Conservation (phyloP, 2,797 vertebrate genomes). For the Sebastes steindachneri region DNA sequence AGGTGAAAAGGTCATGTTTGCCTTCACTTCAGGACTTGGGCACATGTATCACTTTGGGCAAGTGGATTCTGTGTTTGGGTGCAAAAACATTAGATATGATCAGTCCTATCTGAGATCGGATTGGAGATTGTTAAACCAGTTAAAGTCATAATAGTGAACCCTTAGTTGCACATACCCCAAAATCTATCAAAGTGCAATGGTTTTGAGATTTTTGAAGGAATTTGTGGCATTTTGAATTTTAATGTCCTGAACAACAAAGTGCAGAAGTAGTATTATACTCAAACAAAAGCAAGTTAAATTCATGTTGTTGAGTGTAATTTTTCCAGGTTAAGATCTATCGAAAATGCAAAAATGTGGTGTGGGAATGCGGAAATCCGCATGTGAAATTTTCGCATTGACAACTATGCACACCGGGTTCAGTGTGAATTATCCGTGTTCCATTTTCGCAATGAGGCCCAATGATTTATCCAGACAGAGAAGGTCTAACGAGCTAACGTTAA, state of each 20-base stretch:
- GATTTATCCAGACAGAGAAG: too few species aligned
- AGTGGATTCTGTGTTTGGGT: too few species aligned
- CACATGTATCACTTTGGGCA: too few species aligned
- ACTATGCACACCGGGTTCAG: too few species aligned
- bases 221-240: not conserved
- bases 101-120: not conserved
- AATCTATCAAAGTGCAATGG: not conserved
- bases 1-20: not conserved
- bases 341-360: too few species aligned
- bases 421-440: too few species aligned
- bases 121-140: not conserved
- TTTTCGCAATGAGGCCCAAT: too few species aligned
- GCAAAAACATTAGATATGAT: not conserved
- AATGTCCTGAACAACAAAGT: not conserved
- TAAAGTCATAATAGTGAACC: not conserved
- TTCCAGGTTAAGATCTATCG: not conserved
- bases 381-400: too few species aligned
- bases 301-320: not conserved
- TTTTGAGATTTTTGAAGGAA: not conserved
- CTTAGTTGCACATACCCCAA: not conserved
- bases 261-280: not conserved
- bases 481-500: too few species aligned
- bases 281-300: constrained; percentile 4
- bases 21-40: not conserved
- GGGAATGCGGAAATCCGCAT: too few species aligned